phyloP scores from a whole-genome alignment of 2,888 invertebrate species.

The Apamea anceps region DNA sequence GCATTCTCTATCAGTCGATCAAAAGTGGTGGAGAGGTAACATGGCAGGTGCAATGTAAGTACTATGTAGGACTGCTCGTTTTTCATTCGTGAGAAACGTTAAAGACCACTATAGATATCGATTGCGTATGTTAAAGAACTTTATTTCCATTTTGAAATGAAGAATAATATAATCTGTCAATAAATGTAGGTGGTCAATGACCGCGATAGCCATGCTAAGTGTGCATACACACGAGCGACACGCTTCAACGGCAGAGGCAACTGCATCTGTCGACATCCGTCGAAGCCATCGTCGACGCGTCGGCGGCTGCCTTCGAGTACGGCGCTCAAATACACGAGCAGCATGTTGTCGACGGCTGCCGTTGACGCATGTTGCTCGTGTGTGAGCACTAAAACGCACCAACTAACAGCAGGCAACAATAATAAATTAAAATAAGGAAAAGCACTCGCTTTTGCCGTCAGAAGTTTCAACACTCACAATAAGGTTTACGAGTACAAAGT shows the following conservation, averaged over 20 bases:
- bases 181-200: neutral
- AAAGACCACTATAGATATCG: neutral
- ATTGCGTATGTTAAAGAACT: neutral
- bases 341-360: neutral
- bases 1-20: too few species aligned
- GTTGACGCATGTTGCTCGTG: neutral
- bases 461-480: constrained; percentile 54
- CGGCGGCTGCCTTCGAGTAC: too few species aligned
- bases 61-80: too few species aligned
- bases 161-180: neutral
- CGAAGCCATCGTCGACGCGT: too few species aligned
- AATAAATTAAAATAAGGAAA: constrained; percentile 48
- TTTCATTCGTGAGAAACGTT: neutral
- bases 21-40: too few species aligned
- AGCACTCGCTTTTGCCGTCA: constrained; percentile 45
- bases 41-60: too few species aligned
- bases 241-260: too few species aligned
- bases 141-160: neutral
- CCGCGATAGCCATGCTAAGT: too few species aligned
- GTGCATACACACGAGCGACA: too few species aligned
- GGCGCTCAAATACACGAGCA: too few species aligned
- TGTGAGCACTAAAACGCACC: neutral
- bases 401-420: constrained; percentile 2
- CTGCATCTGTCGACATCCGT: neutral
- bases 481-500: constrained; percentile 69